Evolutionary conservation across 2,797 vertebrate species (phyloP).

Genomic region (Tachyglossus aculeatus): DNA sequence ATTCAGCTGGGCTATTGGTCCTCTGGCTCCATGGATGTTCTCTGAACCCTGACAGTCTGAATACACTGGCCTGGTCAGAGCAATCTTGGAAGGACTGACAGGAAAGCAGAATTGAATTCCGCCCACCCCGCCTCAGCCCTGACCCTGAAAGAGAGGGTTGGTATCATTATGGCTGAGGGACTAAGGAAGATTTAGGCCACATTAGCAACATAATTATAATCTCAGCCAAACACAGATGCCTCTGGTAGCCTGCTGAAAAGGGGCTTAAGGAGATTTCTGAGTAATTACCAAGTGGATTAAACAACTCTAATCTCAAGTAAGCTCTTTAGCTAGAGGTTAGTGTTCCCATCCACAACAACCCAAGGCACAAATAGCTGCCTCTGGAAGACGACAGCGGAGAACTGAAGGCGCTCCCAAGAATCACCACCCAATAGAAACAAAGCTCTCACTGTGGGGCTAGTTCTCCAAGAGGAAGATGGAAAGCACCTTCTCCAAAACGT

Average conservation of each 20-base stretch:
- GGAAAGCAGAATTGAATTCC: no score
- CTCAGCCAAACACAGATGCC: conserved; percentile 45
- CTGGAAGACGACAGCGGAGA: conserved; percentile 21
- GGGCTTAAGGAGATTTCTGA: conserved; percentile 11
- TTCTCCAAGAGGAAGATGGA: neutral
- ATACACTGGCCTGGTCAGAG: no score
- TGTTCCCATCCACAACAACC: conserved; percentile 10
- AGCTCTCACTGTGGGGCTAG: conserved; percentile 54
- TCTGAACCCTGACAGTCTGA: no score
- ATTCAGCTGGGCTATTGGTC: no score
- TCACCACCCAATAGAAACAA: conserved; percentile 49
- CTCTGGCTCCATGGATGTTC: no score
- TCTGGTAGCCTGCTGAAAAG: conserved; percentile 17
- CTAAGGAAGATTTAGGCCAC: conserved; percentile 55
- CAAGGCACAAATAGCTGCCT: conserved; percentile 19
- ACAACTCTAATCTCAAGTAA: conserved; percentile 30
- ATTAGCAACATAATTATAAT: conserved; percentile 49
- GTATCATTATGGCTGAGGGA: conserved; percentile 44
- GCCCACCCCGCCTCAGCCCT: no score
- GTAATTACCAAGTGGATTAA: conserved; percentile 16
- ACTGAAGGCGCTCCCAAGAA: conserved; percentile 35
- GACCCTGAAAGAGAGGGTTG: conserved; percentile 23
- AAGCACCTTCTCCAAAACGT: no score
- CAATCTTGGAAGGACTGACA: no score
- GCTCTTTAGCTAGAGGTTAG: conserved; percentile 3